A percentile compares a stretch with the other conserved stretches of the same genome.
Evolutionary conservation across 2,797 vertebrate species (phyloP).

Genomic region (Ciconia nigra): DNA sequence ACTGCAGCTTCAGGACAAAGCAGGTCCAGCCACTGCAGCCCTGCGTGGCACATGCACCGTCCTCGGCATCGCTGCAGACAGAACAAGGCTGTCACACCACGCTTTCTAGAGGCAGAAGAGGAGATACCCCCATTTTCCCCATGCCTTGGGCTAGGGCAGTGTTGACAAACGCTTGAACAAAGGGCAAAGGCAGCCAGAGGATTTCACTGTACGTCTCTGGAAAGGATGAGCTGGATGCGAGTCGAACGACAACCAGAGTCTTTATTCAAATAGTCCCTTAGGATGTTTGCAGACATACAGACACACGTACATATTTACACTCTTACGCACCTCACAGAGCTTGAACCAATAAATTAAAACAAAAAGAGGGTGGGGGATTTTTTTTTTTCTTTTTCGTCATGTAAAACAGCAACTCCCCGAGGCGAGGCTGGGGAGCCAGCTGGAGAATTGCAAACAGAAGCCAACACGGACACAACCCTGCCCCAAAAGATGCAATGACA

Average conservation of each 20-base stretch:
- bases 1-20: not conserved
- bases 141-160: not conserved
- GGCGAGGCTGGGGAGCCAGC: slow-evolving; percentile 40
- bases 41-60: accelerated
- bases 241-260: slow-evolving; percentile 67
- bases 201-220: not conserved
- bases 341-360: slow-evolving; percentile 80
- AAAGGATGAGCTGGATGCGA: slow-evolving; percentile 60
- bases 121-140: not conserved
- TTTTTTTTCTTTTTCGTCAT: not conserved
- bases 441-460: slow-evolving; percentile 33
- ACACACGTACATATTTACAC: slow-evolving; percentile 80
- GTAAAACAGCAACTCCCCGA: slow-evolving; percentile 63
- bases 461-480: not conserved
- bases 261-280: slow-evolving; percentile 78
- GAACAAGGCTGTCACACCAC: not conserved
- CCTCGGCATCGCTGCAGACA: accelerated
- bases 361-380: not conserved
- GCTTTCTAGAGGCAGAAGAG: not conserved
- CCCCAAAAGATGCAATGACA: slow-evolving; percentile 44
- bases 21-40: not conserved
- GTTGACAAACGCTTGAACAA: accelerated
- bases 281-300: slow-evolving; percentile 76
- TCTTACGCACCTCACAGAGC: slow-evolving; percentile 76
- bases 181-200: not conserved